Percentiles rank a stretch among this genome's conserved stretches.
Conservation (phyloP, 2,113 vertebrate genomes). For the Sylvia atricapilla region DNA sequence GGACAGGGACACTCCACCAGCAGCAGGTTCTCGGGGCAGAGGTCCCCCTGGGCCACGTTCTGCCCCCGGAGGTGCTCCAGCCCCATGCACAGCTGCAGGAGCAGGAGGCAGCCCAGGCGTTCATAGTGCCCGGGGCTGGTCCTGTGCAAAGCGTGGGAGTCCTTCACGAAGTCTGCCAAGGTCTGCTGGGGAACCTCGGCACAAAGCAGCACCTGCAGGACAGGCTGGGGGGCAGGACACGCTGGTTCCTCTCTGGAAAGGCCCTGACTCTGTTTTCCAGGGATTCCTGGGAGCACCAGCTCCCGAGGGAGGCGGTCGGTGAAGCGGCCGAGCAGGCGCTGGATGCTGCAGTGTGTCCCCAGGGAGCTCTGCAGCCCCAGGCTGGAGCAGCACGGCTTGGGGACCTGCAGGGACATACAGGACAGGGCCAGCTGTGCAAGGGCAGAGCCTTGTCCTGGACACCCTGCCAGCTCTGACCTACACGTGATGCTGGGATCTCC, state of each 20-base stretch:
- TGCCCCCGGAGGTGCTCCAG: constrained; percentile 68
- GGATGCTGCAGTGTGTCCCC: constrained; percentile 70
- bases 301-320: not conserved
- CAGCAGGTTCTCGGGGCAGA: constrained; percentile 71
- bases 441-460: not conserved
- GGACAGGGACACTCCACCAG: constrained; percentile 44
- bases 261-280: not conserved
- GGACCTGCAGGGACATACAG: constrained; percentile 42
- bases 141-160: constrained; percentile 2
- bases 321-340: constrained; percentile 65
- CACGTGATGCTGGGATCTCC: fast-evolving
- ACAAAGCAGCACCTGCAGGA: constrained; percentile 18
- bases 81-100: constrained; percentile 79
- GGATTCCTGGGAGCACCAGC: not conserved
- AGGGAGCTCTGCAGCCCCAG: constrained; percentile 14
- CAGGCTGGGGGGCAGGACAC: not conserved
- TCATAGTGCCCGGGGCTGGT: constrained; percentile 60
- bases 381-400: not conserved
- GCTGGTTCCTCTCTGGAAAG: not conserved
- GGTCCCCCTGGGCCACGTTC: constrained; percentile 3
- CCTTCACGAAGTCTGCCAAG: constrained; percentile 72
- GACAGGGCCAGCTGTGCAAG: fast-evolving
- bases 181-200: constrained; percentile 76
- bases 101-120: constrained; percentile 70
- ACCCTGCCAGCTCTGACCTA: not conserved